Conservation (phyloP, 2,888 invertebrate genomes). For the Choreutis nemorana region DNA sequence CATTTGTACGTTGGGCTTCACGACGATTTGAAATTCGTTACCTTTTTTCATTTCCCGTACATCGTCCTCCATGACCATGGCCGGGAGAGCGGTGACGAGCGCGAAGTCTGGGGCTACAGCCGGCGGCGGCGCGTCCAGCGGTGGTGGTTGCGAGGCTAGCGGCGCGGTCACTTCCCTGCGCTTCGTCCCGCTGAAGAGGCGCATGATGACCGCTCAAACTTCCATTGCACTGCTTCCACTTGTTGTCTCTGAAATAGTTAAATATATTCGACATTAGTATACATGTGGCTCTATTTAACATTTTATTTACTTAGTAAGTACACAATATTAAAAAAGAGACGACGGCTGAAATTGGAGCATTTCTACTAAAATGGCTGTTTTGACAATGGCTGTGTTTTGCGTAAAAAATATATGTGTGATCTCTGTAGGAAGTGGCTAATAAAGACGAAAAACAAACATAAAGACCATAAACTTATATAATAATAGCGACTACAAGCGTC, state of each 20-base stretch:
- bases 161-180: conserved; percentile 70
- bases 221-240: conserved; percentile 54
- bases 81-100: conserved; percentile 79
- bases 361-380: too few species aligned
- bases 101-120: conserved; percentile 66
- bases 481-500: too few species aligned
- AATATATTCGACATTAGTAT: background rate
- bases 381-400: too few species aligned
- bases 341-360: too few species aligned
- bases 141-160: conserved; percentile 56
- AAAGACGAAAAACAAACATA: too few species aligned
- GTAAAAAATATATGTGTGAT: too few species aligned
- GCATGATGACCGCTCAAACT: conserved; percentile 66
- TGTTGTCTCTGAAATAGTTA: background rate
- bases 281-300: too few species aligned
- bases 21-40: conserved; percentile 16
- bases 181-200: conserved; percentile 71
- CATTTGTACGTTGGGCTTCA: too few species aligned
- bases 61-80: conserved; percentile 78
- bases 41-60: conserved; percentile 68
- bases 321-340: too few species aligned
- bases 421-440: too few species aligned
- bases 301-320: too few species aligned
- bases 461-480: too few species aligned
- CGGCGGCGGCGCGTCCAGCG: conserved; percentile 36